Percentiles rank a stretch among this genome's conserved stretches.
These are phyloP conservation scores for Halyomorpha halys DNA, from an alignment of 1,140 invertebrate species.

Conservation along the genomic window DNA sequence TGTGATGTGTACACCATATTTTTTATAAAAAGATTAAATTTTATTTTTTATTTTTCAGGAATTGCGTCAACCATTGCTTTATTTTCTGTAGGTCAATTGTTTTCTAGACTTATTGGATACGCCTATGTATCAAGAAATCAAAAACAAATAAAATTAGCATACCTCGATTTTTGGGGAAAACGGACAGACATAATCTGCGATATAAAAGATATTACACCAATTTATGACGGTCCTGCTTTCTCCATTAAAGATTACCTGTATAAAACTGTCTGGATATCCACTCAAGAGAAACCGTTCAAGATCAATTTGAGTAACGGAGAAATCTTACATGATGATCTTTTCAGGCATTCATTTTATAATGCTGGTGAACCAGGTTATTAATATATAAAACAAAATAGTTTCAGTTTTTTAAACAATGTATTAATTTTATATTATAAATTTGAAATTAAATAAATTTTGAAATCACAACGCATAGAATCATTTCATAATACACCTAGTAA, in stretches of 20 bases:
- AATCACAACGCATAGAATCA: no score
- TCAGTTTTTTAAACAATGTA: no score
- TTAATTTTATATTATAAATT: no score
- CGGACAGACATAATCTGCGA: background rate
- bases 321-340: background rate
- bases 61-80: constrained; percentile 6
- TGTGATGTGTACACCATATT: no score
- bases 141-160: constrained; percentile 4
- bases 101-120: constrained; percentile 3
- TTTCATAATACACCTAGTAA: no score
- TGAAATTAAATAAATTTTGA: no score
- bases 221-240: background rate
- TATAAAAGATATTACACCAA: constrained; percentile 1
- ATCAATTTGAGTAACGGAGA: background rate
- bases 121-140: constrained; percentile 3
- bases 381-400: no score
- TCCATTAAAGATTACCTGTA: background rate
- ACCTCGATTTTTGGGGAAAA: constrained; percentile 16
- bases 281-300: background rate
- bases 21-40: no score
- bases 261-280: background rate
- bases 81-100: background rate
- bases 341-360: background rate
- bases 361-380: background rate
- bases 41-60: constrained; percentile 4